Evolutionary conservation across 2,797 vertebrate genomes (phyloP).

Genomic region (Coluber constrictor): DNA sequence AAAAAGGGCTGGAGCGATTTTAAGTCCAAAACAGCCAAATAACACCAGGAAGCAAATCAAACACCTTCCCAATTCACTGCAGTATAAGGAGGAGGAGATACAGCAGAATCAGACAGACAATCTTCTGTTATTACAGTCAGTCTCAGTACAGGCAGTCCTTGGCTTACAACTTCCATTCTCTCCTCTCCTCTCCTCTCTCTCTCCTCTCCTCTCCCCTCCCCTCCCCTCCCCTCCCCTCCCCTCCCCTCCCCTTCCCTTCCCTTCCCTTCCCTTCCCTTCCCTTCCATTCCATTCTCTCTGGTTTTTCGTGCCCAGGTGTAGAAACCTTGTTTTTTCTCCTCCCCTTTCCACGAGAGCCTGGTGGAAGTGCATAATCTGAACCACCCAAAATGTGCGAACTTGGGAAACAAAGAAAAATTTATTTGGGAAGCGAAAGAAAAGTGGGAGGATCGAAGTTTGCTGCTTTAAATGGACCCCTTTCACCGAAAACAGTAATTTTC

Average conservation of each 20-base stretch:
- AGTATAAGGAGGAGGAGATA: neutral
- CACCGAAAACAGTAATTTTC: neutral
- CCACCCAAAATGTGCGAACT: neutral
- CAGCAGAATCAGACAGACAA: neutral
- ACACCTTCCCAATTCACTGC: neutral
- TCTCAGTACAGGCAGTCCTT: no score
- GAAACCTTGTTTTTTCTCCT: no score
- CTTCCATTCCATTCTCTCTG: no score
- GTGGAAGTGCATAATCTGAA: neutral
- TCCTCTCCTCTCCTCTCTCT: no score
- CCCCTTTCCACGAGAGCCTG: neutral
- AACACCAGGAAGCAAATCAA: neutral
- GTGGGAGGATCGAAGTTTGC: neutral
- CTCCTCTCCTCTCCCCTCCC: no score
- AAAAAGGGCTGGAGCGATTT: fast-evolving
- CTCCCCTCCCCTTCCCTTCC: no score
- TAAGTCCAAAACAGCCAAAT: neutral
- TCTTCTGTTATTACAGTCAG: no score
- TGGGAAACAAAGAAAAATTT: neutral
- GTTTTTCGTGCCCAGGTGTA: no score
- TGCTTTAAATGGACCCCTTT: neutral
- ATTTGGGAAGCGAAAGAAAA: neutral
- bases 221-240: no score
- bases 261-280: no score
- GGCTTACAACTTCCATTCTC: no score